phyloP scores from a whole-genome alignment of 2,113 vertebrate genomes.

The Oryzias javanicus region DNA sequence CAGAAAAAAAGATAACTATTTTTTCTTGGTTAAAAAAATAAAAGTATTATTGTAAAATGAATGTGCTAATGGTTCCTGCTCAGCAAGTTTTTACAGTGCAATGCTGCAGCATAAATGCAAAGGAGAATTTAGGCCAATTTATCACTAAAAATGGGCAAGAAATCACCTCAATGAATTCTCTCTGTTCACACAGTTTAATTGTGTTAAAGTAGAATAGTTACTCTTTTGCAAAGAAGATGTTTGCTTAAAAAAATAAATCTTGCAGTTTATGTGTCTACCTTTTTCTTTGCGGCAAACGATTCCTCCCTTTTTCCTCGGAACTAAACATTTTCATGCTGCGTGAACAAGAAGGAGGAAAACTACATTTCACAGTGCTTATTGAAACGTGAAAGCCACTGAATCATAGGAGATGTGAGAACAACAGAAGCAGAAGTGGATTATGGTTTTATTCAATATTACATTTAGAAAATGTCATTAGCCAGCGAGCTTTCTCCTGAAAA shows the following conservation, averaged over 20 bases:
- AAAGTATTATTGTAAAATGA: no score
- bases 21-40: no score
- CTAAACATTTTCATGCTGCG: slow-evolving; percentile 12
- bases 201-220: not conserved
- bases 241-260: not conserved
- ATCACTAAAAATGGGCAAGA: no score
- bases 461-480: slow-evolving; percentile 63
- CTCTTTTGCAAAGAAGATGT: not conserved
- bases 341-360: slow-evolving; percentile 7
- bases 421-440: slow-evolving; percentile 42
- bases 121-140: no score
- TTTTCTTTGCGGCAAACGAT: slow-evolving; percentile 3
- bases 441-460: slow-evolving; percentile 48
- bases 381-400: slow-evolving; percentile 35
- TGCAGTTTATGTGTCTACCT: not conserved
- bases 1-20: no score
- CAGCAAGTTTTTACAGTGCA: no score
- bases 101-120: no score
- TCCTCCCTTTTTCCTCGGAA: slow-evolving; percentile 14
- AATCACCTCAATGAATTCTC: no score
- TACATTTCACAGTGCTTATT: slow-evolving; percentile 18
- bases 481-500: slow-evolving; percentile 33
- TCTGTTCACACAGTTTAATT: slow-evolving; percentile 2
- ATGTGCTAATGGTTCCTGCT: no score
- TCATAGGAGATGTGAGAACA: slow-evolving; percentile 31